Base-by-base conservation (phyloP, 2,888 invertebrate species). In the Aphodius granarius region DNA sequence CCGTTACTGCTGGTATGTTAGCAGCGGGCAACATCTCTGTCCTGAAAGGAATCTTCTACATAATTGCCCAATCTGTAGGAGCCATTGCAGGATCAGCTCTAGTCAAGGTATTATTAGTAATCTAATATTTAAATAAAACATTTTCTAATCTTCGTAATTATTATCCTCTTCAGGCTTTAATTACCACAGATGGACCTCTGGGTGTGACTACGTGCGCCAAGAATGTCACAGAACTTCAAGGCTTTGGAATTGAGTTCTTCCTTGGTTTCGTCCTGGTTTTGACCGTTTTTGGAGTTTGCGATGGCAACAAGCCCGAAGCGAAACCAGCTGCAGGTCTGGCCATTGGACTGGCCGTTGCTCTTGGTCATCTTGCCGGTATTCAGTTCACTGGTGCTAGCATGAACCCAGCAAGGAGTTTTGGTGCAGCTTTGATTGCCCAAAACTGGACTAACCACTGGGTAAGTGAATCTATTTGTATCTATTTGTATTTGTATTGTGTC, bases 381-480 rank as follows among this genome's bases (percentile, higher is more conserved):
- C 92, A 93, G 87, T 92, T 91, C 84, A 97, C 97, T 9, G 96
- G 97, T 66, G 92, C 96, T 63, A 94, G 96, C 82, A 97, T 97
- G 97, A 97, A 97, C 88, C 96, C 97, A 0, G 97, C 97, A 0
- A 90, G 97, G 78, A 94, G 94, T 77, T 92, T 97, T 83, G 97
- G 97, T 76, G 94, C 96, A 0, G 95, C 97, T 1, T 91, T 96
- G 20, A 92, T 96, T 75, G 91, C 92, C 79, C 91, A 91, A 77
- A 87, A 88, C 23, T 97, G 95, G 93, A 86, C 88, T 3, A 87
- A 94, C 81, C 97, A 97, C 83, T 97, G 97, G 96, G 93, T 96
- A 88, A 89, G 89, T 74, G 20, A 13, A 18, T 65, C 18, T 65
- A 65, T 65, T 65, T 65, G n/a, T 9, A 62, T 62, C 63, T 6